phyloP scores from a whole-genome alignment of 2,888 invertebrate species.

The Periphyllus acericola region DNA sequence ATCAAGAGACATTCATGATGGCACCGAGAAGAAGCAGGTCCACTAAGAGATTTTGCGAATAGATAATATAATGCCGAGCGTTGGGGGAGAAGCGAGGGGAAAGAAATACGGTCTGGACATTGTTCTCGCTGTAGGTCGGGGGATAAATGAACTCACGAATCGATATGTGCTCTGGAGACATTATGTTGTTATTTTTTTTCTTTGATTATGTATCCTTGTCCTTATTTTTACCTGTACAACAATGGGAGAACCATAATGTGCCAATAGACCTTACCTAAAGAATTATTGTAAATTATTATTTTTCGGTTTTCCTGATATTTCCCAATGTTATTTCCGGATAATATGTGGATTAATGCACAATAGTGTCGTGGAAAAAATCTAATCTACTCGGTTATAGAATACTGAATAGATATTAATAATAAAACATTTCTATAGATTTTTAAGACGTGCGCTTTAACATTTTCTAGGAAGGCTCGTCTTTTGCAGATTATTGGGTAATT shows the following conservation, averaged over 20 bases:
- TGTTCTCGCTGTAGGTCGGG: conserved; percentile 61
- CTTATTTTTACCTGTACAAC: conserved; percentile 37
- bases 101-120: conserved; percentile 59
- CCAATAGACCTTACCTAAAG: background rate
- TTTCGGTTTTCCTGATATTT: conserved; percentile 1
- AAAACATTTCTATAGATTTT: conserved; percentile 3
- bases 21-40: conserved; percentile 46
- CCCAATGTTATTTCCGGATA: conserved; percentile 36
- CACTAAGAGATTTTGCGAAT: conserved; percentile 56
- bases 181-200: conserved; percentile 49
- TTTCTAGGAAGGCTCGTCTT: background rate
- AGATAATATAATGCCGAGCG: conserved; percentile 40
- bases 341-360: background rate
- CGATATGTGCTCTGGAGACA: conserved; percentile 41
- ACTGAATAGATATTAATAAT: background rate
- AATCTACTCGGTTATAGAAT: background rate
- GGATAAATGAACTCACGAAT: conserved; percentile 60
- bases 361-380: background rate
- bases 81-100: conserved; percentile 12
- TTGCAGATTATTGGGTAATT: background rate
- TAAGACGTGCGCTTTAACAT: background rate
- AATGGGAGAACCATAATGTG: conserved; percentile 39
- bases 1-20: conserved; percentile 56
- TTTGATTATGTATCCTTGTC: conserved; percentile 42
- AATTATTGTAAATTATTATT: conserved; percentile 12